phyloP scores from a whole-genome alignment of 2,113 vertebrate genomes.

The Leptobrachium ailaonicum region DNA sequence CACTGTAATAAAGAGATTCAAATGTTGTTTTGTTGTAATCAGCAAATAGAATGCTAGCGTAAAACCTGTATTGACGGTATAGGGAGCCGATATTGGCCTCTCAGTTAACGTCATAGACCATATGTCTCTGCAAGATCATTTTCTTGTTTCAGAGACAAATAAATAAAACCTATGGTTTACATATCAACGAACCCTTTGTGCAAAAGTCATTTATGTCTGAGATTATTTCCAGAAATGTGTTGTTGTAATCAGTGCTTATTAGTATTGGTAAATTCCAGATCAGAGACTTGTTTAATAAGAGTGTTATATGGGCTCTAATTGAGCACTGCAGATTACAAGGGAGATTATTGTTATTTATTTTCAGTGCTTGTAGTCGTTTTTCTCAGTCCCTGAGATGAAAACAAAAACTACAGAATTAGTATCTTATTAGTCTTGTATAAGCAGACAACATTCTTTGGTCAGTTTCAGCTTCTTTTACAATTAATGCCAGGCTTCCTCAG shows the following conservation, averaged over 20 bases:
- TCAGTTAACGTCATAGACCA: background rate
- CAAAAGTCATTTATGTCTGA: background rate
- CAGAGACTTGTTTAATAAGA: background rate
- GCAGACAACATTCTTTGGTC: too few relatives aligned
- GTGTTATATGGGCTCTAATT: background rate
- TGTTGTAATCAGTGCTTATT: constrained; percentile 3
- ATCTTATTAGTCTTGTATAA: too few relatives aligned
- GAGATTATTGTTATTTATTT: background rate
- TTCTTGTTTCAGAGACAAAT: background rate
- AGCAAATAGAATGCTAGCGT: background rate
- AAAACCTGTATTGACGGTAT: too few relatives aligned
- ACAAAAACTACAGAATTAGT: too few relatives aligned
- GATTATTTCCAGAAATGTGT: constrained; percentile 7
- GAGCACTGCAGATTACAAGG: background rate
- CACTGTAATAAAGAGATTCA: background rate
- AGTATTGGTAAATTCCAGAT: background rate
- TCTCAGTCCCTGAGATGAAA: too few relatives aligned
- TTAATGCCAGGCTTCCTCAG: too few relatives aligned
- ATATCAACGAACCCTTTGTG: background rate
- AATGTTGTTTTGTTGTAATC: background rate
- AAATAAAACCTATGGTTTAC: background rate
- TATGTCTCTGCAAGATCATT: constrained; percentile 5
- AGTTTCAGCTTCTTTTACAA: too few relatives aligned
- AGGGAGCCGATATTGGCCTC: background rate
- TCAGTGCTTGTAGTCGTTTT: too few relatives aligned